Conservation (phyloP, 2,888 invertebrate genomes). For the Nebria salina region DNA sequence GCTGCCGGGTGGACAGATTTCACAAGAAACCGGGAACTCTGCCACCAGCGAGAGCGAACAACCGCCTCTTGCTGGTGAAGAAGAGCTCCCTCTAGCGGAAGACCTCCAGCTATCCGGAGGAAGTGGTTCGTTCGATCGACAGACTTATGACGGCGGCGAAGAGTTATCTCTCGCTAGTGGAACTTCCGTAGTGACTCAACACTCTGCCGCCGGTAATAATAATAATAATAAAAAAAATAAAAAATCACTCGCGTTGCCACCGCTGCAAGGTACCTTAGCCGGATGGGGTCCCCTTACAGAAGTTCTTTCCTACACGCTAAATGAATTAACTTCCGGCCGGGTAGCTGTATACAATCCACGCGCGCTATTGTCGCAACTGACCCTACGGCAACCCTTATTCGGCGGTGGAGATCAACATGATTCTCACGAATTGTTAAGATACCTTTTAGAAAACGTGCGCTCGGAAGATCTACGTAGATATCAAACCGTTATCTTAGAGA, state of each 20-base stretch:
- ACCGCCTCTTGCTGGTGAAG: neutral
- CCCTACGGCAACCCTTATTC: conserved; percentile 81
- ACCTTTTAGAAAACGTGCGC: conserved; percentile 87
- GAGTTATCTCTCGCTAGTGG: too few relatives aligned
- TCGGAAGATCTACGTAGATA: conserved; percentile 82
- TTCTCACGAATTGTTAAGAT: conserved; percentile 92
- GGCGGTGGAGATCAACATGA: conserved; percentile 96
- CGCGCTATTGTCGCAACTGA: conserved; percentile 72
- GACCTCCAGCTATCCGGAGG: too few relatives aligned
- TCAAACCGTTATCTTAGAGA: conserved; percentile 81
- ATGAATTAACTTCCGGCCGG: conserved; percentile 73
- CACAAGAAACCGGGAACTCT: conserved; percentile 49
- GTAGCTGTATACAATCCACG: conserved; percentile 73
- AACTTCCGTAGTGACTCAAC: too few relatives aligned
- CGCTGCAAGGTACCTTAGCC: conserved; percentile 66
- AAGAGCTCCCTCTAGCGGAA: neutral
- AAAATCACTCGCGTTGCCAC: conserved; percentile 50
- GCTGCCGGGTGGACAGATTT: conserved; percentile 76
- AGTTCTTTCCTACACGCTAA: conserved; percentile 74
- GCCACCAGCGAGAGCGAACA: neutral
- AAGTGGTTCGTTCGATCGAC: too few relatives aligned
- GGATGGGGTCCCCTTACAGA: conserved; percentile 76
- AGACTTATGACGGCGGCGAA: too few relatives aligned
- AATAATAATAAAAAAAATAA: neutral
- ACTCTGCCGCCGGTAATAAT: neutral